Conservation (phyloP, 2,113 vertebrate genomes). For the Triplophysa dalaica region DNA sequence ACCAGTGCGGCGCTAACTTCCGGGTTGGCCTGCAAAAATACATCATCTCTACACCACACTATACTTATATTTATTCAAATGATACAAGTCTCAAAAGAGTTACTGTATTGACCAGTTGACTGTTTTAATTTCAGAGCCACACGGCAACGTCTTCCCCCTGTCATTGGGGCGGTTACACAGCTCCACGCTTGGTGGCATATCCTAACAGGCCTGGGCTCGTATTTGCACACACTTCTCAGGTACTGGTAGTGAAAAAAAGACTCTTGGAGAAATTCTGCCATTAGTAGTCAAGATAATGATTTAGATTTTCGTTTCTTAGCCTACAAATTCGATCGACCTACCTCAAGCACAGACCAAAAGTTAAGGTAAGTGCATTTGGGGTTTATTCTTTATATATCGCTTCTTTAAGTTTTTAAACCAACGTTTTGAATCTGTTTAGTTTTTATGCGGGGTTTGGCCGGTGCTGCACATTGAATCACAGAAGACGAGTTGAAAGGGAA, state of each 20-base stretch:
- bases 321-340: slow-evolving; percentile 94
- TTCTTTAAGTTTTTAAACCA: neutral
- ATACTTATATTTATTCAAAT: neutral
- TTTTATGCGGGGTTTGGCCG: slow-evolving; percentile 92
- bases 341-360: slow-evolving; percentile 91
- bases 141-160: slow-evolving; percentile 80
- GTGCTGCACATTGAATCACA: slow-evolving; percentile 84
- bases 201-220: slow-evolving; percentile 94
- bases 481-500: slow-evolving; percentile 79
- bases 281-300: neutral
- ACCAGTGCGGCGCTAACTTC: no score
- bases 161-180: slow-evolving; percentile 87
- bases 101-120: neutral
- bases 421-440: slow-evolving; percentile 69
- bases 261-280: no score
- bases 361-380: slow-evolving; percentile 79
- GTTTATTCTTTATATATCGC: neutral
- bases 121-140: slow-evolving; percentile 72
- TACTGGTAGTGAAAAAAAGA: slow-evolving; percentile 53
- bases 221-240: slow-evolving; percentile 96
- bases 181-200: slow-evolving; percentile 99
- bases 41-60: no score
- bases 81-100: neutral
- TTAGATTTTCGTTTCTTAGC: slow-evolving; percentile 63
- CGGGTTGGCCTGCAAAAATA: no score